Evolutionary conservation across 2,113 vertebrate genomes (phyloP).

Genomic region (Phodopus roborovskii): DNA sequence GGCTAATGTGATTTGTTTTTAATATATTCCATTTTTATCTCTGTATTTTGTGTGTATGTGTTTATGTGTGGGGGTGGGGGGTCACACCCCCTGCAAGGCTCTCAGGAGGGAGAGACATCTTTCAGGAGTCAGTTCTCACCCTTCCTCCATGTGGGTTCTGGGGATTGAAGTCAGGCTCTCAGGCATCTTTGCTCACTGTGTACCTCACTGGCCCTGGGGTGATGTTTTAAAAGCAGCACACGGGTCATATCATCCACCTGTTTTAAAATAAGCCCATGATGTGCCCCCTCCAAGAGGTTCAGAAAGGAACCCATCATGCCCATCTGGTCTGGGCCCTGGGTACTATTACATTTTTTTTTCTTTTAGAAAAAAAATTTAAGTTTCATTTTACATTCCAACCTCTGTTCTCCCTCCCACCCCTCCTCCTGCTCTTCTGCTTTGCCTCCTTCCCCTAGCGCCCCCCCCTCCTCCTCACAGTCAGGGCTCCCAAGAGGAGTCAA

Average conservation of each 20-base stretch:
- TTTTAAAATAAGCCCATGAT: not conserved
- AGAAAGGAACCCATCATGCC: not conserved
- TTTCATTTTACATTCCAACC: too few species aligned
- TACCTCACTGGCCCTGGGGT: not conserved
- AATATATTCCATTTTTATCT: not conserved
- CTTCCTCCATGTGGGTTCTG: not conserved
- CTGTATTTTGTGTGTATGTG: not conserved
- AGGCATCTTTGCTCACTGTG: not conserved
- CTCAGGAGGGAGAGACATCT: not conserved
- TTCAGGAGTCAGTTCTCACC: too few species aligned
- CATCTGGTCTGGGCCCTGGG: not conserved
- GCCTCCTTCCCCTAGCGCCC: too few species aligned
- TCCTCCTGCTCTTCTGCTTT: too few species aligned
- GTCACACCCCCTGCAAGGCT: not conserved
- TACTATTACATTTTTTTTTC: not conserved
- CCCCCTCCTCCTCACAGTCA: too few species aligned
- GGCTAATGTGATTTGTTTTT: not conserved
- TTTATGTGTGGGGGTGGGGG: too few species aligned
- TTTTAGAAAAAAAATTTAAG: too few species aligned
- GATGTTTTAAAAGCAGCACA: not conserved
- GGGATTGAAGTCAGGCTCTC: not conserved
- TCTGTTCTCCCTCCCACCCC: too few species aligned
- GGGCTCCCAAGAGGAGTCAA: too few species aligned
- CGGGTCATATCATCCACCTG: not conserved
- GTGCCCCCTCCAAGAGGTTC: not conserved